phyloP scores from a whole-genome alignment of 2,888 invertebrate species.

The Branchipolynoe longqiensis region DNA sequence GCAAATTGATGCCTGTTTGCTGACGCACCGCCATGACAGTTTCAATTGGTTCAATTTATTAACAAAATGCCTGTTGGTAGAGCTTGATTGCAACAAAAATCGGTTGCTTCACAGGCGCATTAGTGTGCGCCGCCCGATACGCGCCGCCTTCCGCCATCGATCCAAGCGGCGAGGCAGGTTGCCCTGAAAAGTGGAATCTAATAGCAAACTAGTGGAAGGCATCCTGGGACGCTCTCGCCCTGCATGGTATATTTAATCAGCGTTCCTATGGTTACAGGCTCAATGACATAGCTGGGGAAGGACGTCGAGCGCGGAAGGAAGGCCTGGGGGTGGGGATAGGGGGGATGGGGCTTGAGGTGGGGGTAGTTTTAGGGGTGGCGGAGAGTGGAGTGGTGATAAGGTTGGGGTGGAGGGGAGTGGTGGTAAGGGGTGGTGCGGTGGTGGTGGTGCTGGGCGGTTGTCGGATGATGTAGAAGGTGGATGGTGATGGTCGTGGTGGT shows the following conservation, averaged over 20 bases:
- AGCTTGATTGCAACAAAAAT: conserved; percentile 46
- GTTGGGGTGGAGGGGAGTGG: background rate
- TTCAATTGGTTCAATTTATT: conserved; percentile 56
- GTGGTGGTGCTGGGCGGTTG: too few species aligned
- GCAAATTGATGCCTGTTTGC: conserved; percentile 12
- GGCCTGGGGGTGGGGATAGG: background rate
- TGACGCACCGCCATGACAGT: conserved; percentile 28
- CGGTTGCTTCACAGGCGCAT: conserved; percentile 30
- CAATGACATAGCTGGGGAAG: conserved; percentile 27
- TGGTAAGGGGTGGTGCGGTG: background rate
- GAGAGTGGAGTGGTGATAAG: background rate
- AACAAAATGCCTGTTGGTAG: conserved; percentile 39
- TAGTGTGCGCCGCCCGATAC: background rate
- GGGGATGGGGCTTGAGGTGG: background rate
- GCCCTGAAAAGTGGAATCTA: conserved; percentile 33
- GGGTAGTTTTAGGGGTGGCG: background rate
- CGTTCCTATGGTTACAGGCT: conserved; percentile 30
- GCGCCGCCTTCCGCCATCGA: conserved; percentile 3
- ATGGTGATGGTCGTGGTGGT: too few species aligned
- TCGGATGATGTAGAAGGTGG: too few species aligned
- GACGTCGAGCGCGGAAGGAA: background rate
- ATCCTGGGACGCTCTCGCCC: background rate
- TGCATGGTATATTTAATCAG: conserved; percentile 49
- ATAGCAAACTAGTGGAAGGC: conserved; percentile 50
- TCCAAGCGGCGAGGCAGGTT: conserved; percentile 3